phyloP scores from a whole-genome alignment of 2,797 vertebrate species.

The Lutjanus campechanus region DNA sequence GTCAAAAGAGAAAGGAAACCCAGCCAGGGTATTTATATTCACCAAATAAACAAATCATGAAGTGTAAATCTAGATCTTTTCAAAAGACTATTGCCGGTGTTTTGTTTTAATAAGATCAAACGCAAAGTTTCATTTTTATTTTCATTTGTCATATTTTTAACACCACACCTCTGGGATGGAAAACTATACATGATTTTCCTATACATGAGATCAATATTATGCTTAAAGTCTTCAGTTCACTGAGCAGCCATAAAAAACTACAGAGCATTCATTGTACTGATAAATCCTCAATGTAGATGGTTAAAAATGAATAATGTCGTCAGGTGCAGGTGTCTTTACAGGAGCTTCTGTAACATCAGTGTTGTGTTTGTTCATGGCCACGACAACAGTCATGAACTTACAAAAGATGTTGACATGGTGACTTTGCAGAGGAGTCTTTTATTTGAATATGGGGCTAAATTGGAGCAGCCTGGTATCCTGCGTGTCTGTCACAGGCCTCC shows the following conservation, averaged over 20 bases:
- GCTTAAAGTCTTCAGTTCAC: conserved; percentile 22
- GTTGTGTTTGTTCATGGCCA: conserved; percentile 14
- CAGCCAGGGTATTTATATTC: neutral
- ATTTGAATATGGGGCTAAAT: conserved; percentile 66
- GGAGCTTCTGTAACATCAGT: conserved; percentile 16
- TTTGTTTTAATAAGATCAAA: neutral
- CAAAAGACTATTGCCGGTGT: neutral
- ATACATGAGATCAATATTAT: neutral
- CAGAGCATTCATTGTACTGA: conserved; percentile 26
- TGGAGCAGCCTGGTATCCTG: conserved; percentile 56
- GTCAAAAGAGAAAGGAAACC: neutral
- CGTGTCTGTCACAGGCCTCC: conserved; percentile 77
- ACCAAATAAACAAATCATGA: neutral
- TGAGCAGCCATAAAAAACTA: conserved; percentile 5
- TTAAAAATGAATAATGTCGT: conserved; percentile 51
- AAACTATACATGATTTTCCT: neutral
- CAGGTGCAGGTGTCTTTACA: conserved; percentile 22
- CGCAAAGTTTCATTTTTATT: neutral
- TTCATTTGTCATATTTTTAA: neutral
- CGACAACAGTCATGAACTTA: conserved; percentile 38
- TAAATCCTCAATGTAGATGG: conserved; percentile 26
- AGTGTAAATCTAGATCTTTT: neutral
- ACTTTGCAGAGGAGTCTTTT: conserved; percentile 52
- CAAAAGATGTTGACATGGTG: conserved; percentile 49
- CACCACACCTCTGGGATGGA: neutral